Evolutionary conservation across 1,140 invertebrate genomes (phyloP).

Genomic region (Diuraphis noxia): DNA sequence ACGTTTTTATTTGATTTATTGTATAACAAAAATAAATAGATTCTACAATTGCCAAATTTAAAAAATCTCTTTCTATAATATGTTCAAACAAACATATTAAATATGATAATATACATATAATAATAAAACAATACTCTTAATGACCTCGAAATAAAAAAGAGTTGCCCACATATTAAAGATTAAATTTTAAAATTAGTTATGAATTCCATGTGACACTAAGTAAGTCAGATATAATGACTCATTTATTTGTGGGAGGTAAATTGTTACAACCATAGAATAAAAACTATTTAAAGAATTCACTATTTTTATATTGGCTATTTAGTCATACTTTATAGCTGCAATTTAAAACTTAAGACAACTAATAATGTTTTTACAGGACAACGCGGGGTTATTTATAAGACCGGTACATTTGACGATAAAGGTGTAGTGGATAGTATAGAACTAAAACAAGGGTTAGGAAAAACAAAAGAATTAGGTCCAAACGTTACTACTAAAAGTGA

Average conservation of each 20-base stretch:
- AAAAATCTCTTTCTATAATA: background rate
- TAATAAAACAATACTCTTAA: conserved; percentile 7
- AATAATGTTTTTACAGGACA: conserved; percentile 46
- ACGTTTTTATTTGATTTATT: background rate
- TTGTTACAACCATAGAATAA: background rate
- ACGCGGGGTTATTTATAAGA: conserved; percentile 2
- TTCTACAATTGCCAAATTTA: background rate
- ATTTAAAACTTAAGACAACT: background rate
- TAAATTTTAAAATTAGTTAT: conserved; percentile 21
- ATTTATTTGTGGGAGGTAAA: background rate
- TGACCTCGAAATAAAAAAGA: background rate
- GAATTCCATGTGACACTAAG: background rate
- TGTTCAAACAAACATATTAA: background rate
- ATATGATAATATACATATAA: background rate
- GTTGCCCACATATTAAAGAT: background rate
- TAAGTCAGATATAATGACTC: conserved; percentile 2
- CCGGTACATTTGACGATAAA: conserved; percentile 47
- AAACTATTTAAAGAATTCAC: conserved; percentile 24
- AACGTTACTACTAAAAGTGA: background rate
- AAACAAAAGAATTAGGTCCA: background rate
- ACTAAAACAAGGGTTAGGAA: background rate
- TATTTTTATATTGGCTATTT: background rate
- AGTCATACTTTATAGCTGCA: background rate
- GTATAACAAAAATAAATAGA: background rate
- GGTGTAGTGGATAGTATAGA: background rate